phyloP scores from a whole-genome alignment of 2,797 vertebrate genomes.

The Sebastolobus altivelis region DNA sequence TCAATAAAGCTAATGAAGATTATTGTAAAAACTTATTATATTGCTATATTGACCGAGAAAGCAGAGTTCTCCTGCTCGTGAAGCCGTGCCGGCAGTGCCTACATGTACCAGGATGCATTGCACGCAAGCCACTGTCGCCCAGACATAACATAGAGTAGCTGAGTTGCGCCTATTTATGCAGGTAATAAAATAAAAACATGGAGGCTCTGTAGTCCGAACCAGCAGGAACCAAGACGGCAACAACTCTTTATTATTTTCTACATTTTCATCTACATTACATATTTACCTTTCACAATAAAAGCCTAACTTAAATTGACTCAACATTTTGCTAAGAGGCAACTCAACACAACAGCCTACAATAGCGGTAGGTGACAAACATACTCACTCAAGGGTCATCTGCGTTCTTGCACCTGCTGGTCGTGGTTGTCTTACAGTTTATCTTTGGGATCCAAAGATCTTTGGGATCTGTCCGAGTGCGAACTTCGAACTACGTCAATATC shows the following conservation, averaged over 20 bases:
- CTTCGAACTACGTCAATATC: neutral
- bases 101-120: neutral
- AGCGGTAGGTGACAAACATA: neutral
- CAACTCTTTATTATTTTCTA: neutral
- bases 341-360: neutral
- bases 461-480: too few relatives aligned
- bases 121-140: accelerated
- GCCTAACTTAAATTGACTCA: neutral
- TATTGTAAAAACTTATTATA: too few relatives aligned
- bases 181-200: neutral
- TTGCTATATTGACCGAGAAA: too few relatives aligned
- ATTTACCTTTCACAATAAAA: neutral
- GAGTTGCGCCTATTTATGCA: neutral
- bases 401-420: too few relatives aligned
- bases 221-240: neutral
- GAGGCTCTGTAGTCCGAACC: neutral
- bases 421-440: too few relatives aligned
- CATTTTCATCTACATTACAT: neutral
- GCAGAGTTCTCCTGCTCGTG: too few relatives aligned
- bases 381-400: neutral
- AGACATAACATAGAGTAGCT: neutral
- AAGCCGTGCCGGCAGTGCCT: neutral
- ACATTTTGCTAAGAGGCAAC: neutral
- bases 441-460: too few relatives aligned
- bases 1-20: neutral